Evolutionary conservation across 2,888 invertebrate genomes (phyloP).

Genomic region (Lycaena phlaeas): DNA sequence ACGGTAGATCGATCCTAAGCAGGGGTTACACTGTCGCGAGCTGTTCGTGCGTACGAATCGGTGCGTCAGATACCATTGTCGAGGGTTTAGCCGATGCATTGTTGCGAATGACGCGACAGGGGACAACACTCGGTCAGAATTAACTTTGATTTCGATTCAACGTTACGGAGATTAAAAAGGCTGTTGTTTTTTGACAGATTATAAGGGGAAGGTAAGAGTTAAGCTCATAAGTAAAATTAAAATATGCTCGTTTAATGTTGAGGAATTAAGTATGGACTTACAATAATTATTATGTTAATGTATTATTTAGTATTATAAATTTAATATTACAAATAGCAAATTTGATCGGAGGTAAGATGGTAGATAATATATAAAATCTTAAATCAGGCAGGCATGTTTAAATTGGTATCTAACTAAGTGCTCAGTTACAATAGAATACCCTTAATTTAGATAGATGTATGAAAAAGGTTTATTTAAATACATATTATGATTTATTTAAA

Average conservation of each 20-base stretch:
- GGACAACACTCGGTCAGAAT: constrained; percentile 18
- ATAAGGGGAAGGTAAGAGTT: constrained; percentile 11
- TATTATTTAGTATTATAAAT: too few species aligned
- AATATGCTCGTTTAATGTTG: not conserved
- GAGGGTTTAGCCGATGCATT: constrained; percentile 41
- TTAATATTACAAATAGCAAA: too few species aligned
- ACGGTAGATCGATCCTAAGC: constrained; percentile 26
- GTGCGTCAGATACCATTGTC: constrained; percentile 39
- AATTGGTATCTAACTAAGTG: too few species aligned
- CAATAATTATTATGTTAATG: too few species aligned
- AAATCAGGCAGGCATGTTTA: too few species aligned
- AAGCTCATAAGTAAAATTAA: constrained; percentile 7
- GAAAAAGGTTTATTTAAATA: too few species aligned
- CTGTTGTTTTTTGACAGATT: constrained; percentile 19
- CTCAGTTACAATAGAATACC: too few species aligned
- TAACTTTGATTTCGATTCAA: constrained; percentile 18
- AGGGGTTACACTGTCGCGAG: constrained; percentile 32
- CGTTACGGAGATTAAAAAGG: constrained; percentile 20
- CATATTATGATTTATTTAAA: too few species aligned
- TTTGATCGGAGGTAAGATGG: too few species aligned
- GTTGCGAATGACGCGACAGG: constrained; percentile 24
- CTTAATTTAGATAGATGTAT: too few species aligned
- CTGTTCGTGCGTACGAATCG: constrained; percentile 41
- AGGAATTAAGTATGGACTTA: not conserved
- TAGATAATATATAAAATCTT: too few species aligned